Conservation (phyloP, 2,113 vertebrate species). For the Phocoena sinus region DNA sequence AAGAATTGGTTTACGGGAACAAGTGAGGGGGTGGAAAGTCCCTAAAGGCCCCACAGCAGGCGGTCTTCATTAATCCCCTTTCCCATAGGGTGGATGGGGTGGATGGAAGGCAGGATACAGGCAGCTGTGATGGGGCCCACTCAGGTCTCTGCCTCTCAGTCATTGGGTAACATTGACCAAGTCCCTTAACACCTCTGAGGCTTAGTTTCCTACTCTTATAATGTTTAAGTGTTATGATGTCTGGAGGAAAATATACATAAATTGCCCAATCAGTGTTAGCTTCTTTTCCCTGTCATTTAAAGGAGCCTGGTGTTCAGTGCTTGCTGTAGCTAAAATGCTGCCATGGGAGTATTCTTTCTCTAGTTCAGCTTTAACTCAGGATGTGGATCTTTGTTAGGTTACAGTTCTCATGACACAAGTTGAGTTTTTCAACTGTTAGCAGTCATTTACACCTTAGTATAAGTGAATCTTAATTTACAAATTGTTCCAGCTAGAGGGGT, state of each 20-base stretch:
- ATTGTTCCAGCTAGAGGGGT: background rate
- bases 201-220: background rate
- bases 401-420: background rate
- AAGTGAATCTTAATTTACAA: background rate
- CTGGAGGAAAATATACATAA: background rate
- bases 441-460: constrained; percentile 4
- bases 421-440: background rate
- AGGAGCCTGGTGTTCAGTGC: background rate
- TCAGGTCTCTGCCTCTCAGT: background rate
- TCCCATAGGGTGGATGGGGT: background rate
- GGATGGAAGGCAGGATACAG: background rate
- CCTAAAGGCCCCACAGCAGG: background rate
- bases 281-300: background rate
- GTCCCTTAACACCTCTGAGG: background rate
- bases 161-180: background rate
- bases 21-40: too few species aligned
- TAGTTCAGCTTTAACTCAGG: background rate
- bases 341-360: background rate
- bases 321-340: background rate
- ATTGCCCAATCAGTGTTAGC: background rate
- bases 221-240: background rate
- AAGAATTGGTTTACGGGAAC: too few species aligned
- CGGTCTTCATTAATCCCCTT: constrained; percentile 68
- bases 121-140: background rate
- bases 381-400: background rate